Evolutionary conservation across 35 echinoderm and acorn worm species (phyloP).

Genomic region (Ophioderma brevispina): DNA sequence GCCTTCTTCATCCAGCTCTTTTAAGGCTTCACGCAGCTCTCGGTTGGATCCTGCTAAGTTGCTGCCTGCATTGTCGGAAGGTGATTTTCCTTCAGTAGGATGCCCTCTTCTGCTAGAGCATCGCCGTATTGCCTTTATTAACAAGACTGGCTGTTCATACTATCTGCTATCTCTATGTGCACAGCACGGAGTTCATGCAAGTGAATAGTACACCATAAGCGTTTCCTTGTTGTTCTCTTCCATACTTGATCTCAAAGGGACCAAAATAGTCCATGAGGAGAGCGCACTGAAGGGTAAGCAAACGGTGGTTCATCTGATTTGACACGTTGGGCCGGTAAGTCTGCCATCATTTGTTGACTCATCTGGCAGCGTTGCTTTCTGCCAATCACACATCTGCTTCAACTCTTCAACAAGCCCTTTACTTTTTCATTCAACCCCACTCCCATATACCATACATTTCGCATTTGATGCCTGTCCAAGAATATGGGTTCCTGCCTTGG

Average conservation of each 20-base stretch:
- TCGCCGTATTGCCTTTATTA: too few species aligned
- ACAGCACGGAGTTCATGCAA: conserved; percentile 54
- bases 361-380: conserved; percentile 37
- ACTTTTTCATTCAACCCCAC: conserved; percentile 29
- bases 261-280: conserved; percentile 62
- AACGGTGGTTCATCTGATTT: too few species aligned
- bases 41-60: conserved; percentile 14
- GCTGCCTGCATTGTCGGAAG: conserved; percentile 41
- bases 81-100: conserved; percentile 6
- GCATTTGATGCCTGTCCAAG: neutral
- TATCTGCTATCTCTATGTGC: conserved; percentile 52
- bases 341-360: conserved; percentile 64
- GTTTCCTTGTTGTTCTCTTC: conserved; percentile 60
- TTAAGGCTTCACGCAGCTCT: neutral
- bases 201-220: conserved; percentile 71
- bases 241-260: conserved; percentile 59
- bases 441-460: conserved; percentile 44
- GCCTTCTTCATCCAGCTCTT: neutral
- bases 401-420: conserved; percentile 12
- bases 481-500: conserved; percentile 39
- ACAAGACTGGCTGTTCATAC: conserved; percentile 27
- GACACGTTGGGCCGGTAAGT: conserved; percentile 57
- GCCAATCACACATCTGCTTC: conserved; percentile 55
- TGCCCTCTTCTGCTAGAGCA: conserved; percentile 37
- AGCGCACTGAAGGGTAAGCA: conserved; percentile 47